Base-by-base conservation (phyloP, 2,888 invertebrate species). In the Clitarchus hookeri region DNA sequence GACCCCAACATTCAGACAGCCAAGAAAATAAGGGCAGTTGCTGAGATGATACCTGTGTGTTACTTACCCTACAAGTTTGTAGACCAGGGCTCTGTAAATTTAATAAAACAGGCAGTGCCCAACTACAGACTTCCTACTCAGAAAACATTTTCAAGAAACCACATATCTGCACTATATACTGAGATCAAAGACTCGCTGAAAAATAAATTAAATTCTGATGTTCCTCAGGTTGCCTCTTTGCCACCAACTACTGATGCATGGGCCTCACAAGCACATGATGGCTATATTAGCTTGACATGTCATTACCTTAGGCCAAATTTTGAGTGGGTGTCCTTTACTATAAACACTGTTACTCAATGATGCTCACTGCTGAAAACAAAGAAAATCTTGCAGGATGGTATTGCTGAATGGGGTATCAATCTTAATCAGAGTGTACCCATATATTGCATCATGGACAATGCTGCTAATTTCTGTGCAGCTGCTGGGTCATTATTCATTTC, bases 361-460 rank as follows among this genome's bases (percentile, higher is more conserved):
- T 65, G 65, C 65, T 65, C 65, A 65, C 65, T 65, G 65, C 23
- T 23, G 65, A 65, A 65, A 65, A 65, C n/a, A 19, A 65, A 23
- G 65, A 65, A 65, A 65, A 8, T 8, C 65, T 65, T 65, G 65
- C 65, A 65, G n/a, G 23, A 65, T 23, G 65, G 36, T 25, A 82
- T 44, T 16, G 13, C 13, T 26, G 27, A 27, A 82, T 27, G 82
- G 27, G 8, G 82, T 27, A 27, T 82, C 19, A 27, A 19, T 44
- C 44, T 36, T 82, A 27, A 82, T 19, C 16, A 27, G 13, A 82
- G 36, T 6, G 12, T 82, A 36, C 82, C 82, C 16, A 82, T 82
- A 82, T 82, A 82, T 27, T 82, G 82, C 23, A 23, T 82, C 82
- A 82, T 12, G 12, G 82, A 82, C 44, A 82, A 82, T 82, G 44